A percentile compares a stretch with the other conserved stretches of the same genome.
Evolutionary conservation across 2,888 invertebrate genomes (phyloP).

Genomic region (Miltochrista miniata): DNA sequence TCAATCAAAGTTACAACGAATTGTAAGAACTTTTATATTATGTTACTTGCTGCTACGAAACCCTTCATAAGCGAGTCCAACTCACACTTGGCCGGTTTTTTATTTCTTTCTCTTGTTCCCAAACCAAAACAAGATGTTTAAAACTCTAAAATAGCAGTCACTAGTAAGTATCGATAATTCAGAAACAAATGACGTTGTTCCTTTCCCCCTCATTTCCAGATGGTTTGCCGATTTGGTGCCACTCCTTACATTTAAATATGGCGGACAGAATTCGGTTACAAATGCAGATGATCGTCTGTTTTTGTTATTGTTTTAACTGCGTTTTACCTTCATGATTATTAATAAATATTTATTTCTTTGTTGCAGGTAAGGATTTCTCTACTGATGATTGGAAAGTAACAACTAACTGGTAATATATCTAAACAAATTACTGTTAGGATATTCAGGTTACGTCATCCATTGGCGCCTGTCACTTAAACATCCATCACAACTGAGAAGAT

Average conservation of each 20-base stretch:
- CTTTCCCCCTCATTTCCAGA: slow-evolving; percentile 60
- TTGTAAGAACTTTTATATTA: too few relatives aligned
- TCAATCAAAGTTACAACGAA: too few relatives aligned
- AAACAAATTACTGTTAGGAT: background rate
- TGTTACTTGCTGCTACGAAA: too few relatives aligned
- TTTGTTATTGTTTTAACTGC: slow-evolving; percentile 21
- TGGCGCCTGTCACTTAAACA: slow-evolving; percentile 29
- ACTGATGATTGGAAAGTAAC: background rate
- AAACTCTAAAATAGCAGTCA: slow-evolving; percentile 14
- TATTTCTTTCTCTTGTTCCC: too few relatives aligned
- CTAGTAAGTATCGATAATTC: slow-evolving; percentile 50
- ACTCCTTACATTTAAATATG: slow-evolving; percentile 61
- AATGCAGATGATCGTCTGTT: slow-evolving; percentile 32
- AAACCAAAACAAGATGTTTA: background rate
- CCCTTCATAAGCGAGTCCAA: too few relatives aligned
- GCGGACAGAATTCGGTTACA: slow-evolving; percentile 41
- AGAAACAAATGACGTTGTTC: slow-evolving; percentile 53
- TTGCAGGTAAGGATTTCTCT: slow-evolving; percentile 54
- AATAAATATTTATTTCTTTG: slow-evolving; percentile 29
- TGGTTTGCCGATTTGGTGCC: slow-evolving; percentile 55
- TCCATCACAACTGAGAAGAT: slow-evolving; percentile 44
- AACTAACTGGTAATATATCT: background rate
- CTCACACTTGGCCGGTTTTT: too few relatives aligned
- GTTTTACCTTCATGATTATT: background rate
- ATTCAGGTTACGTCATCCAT: slow-evolving; percentile 7